These are phyloP conservation scores for Cotesia congregata DNA, from an alignment of 2,888 invertebrate species.

Conservation along the genomic window DNA sequence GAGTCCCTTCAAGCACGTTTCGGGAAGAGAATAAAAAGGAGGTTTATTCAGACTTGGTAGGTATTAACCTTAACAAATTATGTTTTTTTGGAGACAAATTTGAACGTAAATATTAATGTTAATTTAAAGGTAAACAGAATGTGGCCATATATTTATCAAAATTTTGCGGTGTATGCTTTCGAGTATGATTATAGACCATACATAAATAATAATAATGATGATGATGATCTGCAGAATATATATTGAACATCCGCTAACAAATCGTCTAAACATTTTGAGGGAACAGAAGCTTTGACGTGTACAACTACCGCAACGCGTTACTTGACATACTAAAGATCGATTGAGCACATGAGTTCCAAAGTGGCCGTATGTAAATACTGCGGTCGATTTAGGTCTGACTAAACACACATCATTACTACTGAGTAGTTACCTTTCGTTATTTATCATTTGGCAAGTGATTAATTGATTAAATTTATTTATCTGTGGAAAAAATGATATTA, in stretches of 20 bases:
- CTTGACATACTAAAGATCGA: not conserved
- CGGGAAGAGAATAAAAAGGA: not conserved
- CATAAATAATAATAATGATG: not conserved
- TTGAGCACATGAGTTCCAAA: not conserved
- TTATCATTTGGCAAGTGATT: not conserved
- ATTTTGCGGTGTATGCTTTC: not conserved
- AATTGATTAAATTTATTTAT: not conserved
- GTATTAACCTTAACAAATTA: not conserved
- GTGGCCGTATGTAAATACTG: not conserved
- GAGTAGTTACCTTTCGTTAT: not conserved
- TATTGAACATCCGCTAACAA: not conserved
- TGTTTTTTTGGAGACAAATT: not conserved
- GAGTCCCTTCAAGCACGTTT: not conserved
- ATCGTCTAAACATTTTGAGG: not conserved
- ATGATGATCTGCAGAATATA: not conserved
- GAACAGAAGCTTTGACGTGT: not conserved
- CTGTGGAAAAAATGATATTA: no score
- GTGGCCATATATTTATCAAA: not conserved
- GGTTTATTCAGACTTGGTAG: not conserved
- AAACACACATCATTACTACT: not conserved
- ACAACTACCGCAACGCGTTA: not conserved
- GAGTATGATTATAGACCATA: not conserved
- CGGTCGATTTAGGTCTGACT: not conserved
- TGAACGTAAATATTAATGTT: not conserved
- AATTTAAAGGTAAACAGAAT: not conserved